These are phyloP conservation scores for Neosilurus mollespiculum DNA, from an alignment of 2,797 vertebrate genomes.

Conservation along the genomic window DNA sequence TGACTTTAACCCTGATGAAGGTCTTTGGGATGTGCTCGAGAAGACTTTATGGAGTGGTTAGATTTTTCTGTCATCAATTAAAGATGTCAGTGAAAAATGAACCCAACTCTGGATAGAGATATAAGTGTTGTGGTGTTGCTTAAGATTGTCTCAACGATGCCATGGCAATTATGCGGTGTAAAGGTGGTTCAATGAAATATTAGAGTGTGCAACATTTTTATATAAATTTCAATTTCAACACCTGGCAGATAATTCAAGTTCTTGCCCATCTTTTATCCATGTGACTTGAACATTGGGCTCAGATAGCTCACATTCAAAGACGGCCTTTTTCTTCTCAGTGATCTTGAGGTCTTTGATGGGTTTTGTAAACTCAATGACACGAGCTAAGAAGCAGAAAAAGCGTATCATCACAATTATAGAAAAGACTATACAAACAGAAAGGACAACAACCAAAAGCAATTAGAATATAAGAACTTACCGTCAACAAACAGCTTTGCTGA, in stretches of 20 bases:
- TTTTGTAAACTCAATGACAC: conserved; percentile 95
- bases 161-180: too few species aligned
- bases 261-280: conserved; percentile 97
- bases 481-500: conserved; percentile 92
- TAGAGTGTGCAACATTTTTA: too few species aligned
- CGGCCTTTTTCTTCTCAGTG: conserved; percentile 93
- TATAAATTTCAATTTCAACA: conserved; percentile 2
- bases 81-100: too few species aligned
- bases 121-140: too few species aligned
- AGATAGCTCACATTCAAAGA: conserved; percentile 96
- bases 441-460: neutral
- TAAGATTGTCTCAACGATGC: too few species aligned
- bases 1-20: too few species aligned
- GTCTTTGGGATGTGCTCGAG: too few species aligned
- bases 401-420: neutral
- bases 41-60: too few species aligned
- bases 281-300: conserved; percentile 91
- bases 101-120: too few species aligned
- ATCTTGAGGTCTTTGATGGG: conserved; percentile 96
- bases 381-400: conserved; percentile 73
- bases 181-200: too few species aligned
- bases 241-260: conserved; percentile 75
- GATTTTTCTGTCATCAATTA: too few species aligned
- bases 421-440: neutral
- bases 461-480: conserved; percentile 72